A percentile compares a stretch with the other conserved stretches of the same genome.
Evolutionary conservation across 2,888 invertebrate species (phyloP).

Genomic region (Thysanoteuthis rhombus): DNA sequence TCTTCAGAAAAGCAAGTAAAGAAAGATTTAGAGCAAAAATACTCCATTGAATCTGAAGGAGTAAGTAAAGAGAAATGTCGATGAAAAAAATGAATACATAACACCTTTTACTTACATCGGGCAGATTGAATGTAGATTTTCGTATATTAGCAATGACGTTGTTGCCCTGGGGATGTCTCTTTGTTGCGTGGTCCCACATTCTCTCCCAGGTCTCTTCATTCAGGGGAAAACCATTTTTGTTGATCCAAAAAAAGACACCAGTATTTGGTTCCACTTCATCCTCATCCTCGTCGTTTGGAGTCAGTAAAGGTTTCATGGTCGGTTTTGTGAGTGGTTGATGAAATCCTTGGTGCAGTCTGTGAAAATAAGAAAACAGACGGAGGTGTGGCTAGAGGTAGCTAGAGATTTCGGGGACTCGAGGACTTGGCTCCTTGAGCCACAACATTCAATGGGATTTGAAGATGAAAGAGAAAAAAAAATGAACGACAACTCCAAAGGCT

Average conservation of each 20-base stretch:
- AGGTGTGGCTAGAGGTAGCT: too few relatives aligned
- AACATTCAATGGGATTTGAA: too few relatives aligned
- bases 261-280: conserved; percentile 59
- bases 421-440: too few relatives aligned
- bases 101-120: conserved; percentile 48
- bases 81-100: not conserved
- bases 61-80: not conserved
- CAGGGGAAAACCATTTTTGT: conserved; percentile 66
- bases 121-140: conserved; percentile 43
- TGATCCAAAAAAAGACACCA: conserved; percentile 66
- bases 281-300: conserved; percentile 35
- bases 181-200: conserved; percentile 66
- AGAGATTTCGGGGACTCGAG: too few relatives aligned
- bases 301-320: not conserved
- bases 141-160: conserved; percentile 52
- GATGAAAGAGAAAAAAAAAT: too few relatives aligned
- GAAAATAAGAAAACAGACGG: too few relatives aligned
- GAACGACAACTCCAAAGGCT: too few relatives aligned
- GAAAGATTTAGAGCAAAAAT: too few relatives aligned
- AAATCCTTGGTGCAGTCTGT: not conserved
- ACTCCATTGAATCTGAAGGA: not conserved
- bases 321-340: not conserved
- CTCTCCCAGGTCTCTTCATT: conserved; percentile 64
- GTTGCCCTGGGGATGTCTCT: conserved; percentile 60
- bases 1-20: too few relatives aligned